Percentiles rank a stretch among this genome's conserved stretches.
These are phyloP conservation scores for Callyntrura guangdongensis DNA, from an alignment of 2,888 invertebrate species.

Conservation along the genomic window DNA sequence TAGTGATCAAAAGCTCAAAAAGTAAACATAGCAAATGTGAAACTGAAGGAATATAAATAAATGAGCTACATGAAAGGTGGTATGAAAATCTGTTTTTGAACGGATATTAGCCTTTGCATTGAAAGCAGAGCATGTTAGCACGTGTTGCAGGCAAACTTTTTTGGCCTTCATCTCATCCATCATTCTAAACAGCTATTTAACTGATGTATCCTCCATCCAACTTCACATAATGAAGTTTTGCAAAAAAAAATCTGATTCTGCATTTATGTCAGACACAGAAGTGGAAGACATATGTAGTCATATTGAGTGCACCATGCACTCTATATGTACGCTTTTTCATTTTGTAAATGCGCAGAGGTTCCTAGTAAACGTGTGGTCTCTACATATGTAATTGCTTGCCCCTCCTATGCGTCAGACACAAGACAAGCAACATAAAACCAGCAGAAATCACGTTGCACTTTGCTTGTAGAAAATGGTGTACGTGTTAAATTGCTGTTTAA, in stretches of 20 bases:
- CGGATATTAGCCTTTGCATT: slow-evolving; percentile 27
- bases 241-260: slow-evolving; percentile 29
- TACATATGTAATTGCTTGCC: no score
- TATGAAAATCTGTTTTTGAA: slow-evolving; percentile 1
- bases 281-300: no score
- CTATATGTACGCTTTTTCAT: no score
- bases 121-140: slow-evolving; percentile 21
- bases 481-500: no score
- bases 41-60: slow-evolving; percentile 57
- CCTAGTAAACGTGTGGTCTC: no score
- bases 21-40: slow-evolving; percentile 18
- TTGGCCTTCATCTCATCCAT: slow-evolving; percentile 45
- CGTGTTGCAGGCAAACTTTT: slow-evolving; percentile 50
- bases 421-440: no score
- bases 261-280: no score
- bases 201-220: background rate
- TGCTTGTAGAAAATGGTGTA: no score
- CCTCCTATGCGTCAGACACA: no score
- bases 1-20: slow-evolving; percentile 28
- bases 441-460: no score
- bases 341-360: no score
- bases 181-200: slow-evolving; percentile 26
- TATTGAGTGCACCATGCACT: no score
- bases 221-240: slow-evolving; percentile 12
- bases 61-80: slow-evolving; percentile 51